Percentiles rank a stretch among this genome's conserved stretches.
phyloP scores from a whole-genome alignment of 2,113 vertebrate genomes.

The Rhinopithecus roxellana region DNA sequence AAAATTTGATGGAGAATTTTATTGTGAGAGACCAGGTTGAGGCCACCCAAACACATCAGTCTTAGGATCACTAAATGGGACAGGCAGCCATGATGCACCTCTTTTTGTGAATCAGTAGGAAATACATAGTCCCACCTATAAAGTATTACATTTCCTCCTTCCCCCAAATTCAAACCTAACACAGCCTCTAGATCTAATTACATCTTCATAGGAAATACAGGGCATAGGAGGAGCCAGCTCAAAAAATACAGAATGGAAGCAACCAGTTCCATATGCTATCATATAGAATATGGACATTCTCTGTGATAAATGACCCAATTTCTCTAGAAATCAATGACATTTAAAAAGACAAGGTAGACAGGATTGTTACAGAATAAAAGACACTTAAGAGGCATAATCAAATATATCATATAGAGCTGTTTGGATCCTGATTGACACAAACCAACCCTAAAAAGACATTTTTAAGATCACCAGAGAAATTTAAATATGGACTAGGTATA shows the following conservation, averaged over 20 bases:
- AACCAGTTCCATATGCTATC: neutral
- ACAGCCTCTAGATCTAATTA: neutral
- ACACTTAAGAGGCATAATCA: neutral
- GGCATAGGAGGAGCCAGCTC: neutral
- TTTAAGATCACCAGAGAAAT: conserved; percentile 39
- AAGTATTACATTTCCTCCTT: neutral
- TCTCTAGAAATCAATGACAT: neutral
- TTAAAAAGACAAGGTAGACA: neutral
- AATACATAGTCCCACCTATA: neutral
- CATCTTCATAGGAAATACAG: neutral
- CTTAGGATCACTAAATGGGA: neutral
- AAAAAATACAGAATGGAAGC: neutral
- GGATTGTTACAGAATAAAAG: neutral
- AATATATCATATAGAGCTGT: neutral
- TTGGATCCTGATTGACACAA: neutral
- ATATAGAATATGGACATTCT: neutral
- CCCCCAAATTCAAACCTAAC: neutral
- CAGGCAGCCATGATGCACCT: neutral
- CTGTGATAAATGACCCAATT: neutral
- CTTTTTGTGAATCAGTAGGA: neutral
- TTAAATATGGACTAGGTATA: neutral
- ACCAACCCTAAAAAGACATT: neutral
- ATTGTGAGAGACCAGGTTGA: neutral
- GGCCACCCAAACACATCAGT: neutral
- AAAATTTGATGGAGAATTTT: conserved; percentile 21